phyloP scores from a whole-genome alignment of 2,797 vertebrate genomes.

The Sylvilagus floridanus region DNA sequence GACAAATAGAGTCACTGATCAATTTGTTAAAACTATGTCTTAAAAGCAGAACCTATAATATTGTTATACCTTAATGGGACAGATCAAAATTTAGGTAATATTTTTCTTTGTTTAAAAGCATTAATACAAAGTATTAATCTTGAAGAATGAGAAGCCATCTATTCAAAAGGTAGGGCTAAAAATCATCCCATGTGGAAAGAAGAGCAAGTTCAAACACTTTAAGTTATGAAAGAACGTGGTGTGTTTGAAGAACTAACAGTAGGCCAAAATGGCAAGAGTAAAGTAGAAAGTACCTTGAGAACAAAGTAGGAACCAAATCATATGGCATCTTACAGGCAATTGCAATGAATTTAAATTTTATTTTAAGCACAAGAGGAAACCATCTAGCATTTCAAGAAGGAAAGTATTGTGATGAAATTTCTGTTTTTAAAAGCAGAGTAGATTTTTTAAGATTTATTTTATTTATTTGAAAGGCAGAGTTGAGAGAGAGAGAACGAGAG shows the following conservation, averaged over 20 bases:
- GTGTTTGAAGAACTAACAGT: neutral
- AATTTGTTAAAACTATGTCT: slow-evolving; percentile 9
- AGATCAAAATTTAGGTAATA: neutral
- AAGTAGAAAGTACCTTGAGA: neutral
- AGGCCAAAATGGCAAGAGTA: neutral
- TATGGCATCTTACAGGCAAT: neutral
- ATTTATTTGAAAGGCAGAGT: too few species aligned
- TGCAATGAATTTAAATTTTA: neutral
- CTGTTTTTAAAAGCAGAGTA: neutral
- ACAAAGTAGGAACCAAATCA: neutral
- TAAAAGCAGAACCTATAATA: slow-evolving; percentile 1
- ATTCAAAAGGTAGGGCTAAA: neutral
- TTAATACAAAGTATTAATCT: neutral
- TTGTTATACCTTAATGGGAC: neutral
- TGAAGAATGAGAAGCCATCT: neutral
- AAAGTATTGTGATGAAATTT: neutral
- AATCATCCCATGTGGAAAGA: neutral
- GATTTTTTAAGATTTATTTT: too few species aligned
- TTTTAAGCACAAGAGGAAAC: slow-evolving; percentile 15
- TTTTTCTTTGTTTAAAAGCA: neutral
- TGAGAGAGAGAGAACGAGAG: too few species aligned
- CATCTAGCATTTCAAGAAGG: neutral
- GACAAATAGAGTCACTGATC: neutral
- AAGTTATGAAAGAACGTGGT: neutral
- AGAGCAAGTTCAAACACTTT: neutral